Conservation (phyloP, 92 coral and sea anemone genomes). For the Parazoanthus swiftii region DNA sequence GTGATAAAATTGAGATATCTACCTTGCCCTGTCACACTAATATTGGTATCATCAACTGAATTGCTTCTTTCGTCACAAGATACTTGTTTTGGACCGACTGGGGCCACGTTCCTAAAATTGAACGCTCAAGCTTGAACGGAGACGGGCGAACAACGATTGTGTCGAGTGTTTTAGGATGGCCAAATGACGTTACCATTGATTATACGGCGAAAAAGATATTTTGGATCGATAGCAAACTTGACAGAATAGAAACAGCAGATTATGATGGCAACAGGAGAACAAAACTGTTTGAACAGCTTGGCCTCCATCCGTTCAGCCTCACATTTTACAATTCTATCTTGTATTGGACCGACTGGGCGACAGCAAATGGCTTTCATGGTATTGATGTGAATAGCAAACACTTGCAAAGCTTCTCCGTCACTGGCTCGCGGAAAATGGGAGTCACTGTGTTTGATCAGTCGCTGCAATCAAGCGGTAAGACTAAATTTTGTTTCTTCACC, state of each 20-base stretch:
- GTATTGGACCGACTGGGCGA: slow-evolving; percentile 57
- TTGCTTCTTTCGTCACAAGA: slow-evolving; percentile 15
- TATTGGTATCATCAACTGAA: not conserved
- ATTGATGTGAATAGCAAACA: not conserved
- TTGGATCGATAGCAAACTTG: slow-evolving; percentile 61
- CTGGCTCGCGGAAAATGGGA: slow-evolving; percentile 6
- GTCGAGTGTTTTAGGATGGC: slow-evolving; percentile 46
- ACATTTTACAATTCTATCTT: slow-evolving; percentile 12
- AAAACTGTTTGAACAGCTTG: slow-evolving; percentile 3
- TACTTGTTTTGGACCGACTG: slow-evolving; percentile 71
- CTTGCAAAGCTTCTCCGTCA: not conserved
- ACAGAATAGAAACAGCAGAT: slow-evolving; percentile 54
- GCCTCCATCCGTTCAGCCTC: slow-evolving; percentile 47
- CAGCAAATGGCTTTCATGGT: not conserved
- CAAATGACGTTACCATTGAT: slow-evolving; percentile 62
- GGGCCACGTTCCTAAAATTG: slow-evolving; percentile 57
- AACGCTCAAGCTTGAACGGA: slow-evolving; percentile 50
- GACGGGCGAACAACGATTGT: slow-evolving; percentile 46
- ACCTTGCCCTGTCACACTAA: too few relatives aligned
- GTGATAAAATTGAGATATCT: too few relatives aligned
- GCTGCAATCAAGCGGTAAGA: slow-evolving; percentile 8
- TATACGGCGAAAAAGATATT: slow-evolving; percentile 34
- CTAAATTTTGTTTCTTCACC: too few relatives aligned
- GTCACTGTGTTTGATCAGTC: slow-evolving; percentile 17
- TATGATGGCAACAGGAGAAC: slow-evolving; percentile 53